A percentile compares a stretch with the other conserved stretches of the same genome.
Conservation (phyloP, 2,797 vertebrate genomes). For the Lepidocolaptes lacrymiger region DNA sequence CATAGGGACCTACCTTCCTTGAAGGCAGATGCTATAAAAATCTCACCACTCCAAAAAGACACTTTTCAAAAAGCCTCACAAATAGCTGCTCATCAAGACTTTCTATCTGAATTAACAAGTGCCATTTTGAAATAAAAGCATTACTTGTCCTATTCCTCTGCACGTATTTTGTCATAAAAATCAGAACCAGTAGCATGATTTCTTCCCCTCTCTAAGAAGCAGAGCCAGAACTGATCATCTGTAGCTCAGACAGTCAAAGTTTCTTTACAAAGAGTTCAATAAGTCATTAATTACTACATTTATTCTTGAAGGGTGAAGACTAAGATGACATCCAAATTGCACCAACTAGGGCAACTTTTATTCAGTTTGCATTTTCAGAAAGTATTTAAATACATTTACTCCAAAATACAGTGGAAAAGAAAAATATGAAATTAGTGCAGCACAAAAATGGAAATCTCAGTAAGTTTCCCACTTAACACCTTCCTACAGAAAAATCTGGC, state of each 20-base stretch:
- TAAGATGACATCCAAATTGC: neutral
- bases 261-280: neutral
- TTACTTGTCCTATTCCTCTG: neutral
- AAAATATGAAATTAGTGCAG: neutral
- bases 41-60: neutral
- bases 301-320: neutral
- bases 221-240: neutral
- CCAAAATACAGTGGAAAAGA: neutral
- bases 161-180: neutral
- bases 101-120: neutral
- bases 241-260: neutral
- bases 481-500: neutral
- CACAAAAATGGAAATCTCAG: neutral
- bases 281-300: neutral
- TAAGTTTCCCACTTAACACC: neutral
- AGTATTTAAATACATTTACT: neutral
- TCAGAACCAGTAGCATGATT: neutral
- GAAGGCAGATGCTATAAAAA: neutral
- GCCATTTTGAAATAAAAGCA: neutral
- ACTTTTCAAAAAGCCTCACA: neutral
- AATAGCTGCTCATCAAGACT: neutral
- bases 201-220: neutral
- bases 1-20: neutral
- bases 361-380: neutral
- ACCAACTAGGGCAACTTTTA: neutral